These are phyloP conservation scores for Apus apus DNA, from an alignment of 2,113 vertebrate genomes.

Conservation along the genomic window DNA sequence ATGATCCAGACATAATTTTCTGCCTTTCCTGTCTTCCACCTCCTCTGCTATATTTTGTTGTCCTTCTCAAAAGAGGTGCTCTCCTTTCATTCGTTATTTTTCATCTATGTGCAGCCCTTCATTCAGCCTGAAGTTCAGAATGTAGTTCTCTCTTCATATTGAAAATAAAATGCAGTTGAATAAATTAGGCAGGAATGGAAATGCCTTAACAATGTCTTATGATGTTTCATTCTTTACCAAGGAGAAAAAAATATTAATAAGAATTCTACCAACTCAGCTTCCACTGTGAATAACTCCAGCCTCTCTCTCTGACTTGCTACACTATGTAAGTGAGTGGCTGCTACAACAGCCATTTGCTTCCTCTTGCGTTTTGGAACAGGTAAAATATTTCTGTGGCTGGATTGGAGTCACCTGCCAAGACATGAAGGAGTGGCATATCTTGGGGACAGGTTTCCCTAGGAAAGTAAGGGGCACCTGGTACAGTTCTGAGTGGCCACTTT, in stretches of 20 bases:
- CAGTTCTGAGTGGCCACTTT: neutral
- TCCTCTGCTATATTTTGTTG: neutral
- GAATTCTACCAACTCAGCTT: neutral
- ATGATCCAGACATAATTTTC: neutral
- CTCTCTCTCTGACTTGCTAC: neutral
- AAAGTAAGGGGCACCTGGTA: neutral
- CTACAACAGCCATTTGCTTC: neutral
- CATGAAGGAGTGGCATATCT: neutral
- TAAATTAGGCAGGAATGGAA: constrained; percentile 45
- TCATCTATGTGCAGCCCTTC: neutral
- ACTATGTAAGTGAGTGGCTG: neutral
- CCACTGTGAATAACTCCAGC: neutral
- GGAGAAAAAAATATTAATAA: constrained; percentile 19
- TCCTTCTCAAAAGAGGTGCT: neutral
- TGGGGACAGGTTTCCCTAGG: neutral
- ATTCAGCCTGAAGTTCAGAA: constrained; percentile 52
- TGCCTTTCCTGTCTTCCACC: neutral
- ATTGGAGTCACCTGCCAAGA: neutral
- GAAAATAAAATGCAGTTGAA: constrained; percentile 62
- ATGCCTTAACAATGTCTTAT: neutral
- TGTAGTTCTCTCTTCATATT: constrained; percentile 11
- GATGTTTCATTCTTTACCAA: constrained; percentile 11
- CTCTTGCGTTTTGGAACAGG: neutral
- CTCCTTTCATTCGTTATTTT: constrained; percentile 42
- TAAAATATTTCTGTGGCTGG: neutral